Conservation (phyloP, 2,797 vertebrate genomes). For the Oceanodroma leucorhoa region DNA sequence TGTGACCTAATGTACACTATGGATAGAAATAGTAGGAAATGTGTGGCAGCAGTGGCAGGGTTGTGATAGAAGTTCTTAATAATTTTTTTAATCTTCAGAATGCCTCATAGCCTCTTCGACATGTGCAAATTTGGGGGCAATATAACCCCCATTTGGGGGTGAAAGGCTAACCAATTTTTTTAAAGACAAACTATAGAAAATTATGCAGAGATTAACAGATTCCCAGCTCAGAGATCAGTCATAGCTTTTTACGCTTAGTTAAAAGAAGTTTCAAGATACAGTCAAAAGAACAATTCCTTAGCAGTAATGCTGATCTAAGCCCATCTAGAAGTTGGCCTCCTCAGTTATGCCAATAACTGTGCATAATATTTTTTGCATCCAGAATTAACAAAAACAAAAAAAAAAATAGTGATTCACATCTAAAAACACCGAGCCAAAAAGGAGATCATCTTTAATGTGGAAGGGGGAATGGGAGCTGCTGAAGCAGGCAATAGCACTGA, state of each 20-base stretch:
- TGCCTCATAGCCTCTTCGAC: not conserved
- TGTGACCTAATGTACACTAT: not conserved
- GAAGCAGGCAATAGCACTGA: not conserved
- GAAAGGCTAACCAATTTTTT: not conserved
- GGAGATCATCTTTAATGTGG: not conserved
- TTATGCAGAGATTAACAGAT: not conserved
- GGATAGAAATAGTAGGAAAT: not conserved
- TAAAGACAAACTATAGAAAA: not conserved
- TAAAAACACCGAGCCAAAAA: not conserved
- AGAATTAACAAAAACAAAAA: not conserved
- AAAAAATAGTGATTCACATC: not conserved
- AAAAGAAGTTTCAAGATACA: not conserved
- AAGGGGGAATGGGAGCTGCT: not conserved
- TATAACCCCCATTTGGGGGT: not conserved
- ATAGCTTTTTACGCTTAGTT: not conserved
- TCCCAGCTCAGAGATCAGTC: not conserved
- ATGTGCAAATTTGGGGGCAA: not conserved
- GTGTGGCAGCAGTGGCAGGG: not conserved
- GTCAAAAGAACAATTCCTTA: not conserved
- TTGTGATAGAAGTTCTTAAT: not conserved
- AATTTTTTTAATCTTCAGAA: not conserved
- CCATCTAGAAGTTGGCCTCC: not conserved
- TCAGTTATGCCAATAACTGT: not conserved
- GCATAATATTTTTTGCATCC: not conserved
- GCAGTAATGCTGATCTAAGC: not conserved